phyloP scores from a whole-genome alignment of 2,888 invertebrate species.

The Priapulus caudatus region DNA sequence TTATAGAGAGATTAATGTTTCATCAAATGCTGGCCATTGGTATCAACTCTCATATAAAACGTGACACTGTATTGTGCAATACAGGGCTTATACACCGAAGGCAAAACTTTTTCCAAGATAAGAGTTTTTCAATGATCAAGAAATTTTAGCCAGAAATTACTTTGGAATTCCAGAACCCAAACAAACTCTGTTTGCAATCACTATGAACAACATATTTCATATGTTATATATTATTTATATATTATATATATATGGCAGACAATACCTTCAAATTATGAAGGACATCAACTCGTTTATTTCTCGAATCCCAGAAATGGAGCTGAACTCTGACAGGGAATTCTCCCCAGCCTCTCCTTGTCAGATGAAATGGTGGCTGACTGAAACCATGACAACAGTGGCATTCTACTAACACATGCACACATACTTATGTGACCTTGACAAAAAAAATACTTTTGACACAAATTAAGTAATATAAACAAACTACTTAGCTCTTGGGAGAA shows the following conservation, averaged over 20 bases:
- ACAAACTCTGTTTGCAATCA: not conserved
- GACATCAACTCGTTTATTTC: conserved; percentile 65
- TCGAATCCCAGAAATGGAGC: conserved; percentile 57
- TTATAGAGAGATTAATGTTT: no score
- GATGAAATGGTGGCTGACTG: conserved; percentile 65
- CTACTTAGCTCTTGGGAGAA: no score
- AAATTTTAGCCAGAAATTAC: conserved; percentile 4
- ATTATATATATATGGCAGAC: conserved; percentile 3
- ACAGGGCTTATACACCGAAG: no score
- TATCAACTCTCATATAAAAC: no score
- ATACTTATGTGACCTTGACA: not conserved
- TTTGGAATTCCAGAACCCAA: not conserved
- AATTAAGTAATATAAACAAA: not conserved
- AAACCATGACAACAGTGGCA: conserved; percentile 24
- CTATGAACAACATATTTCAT: not conserved
- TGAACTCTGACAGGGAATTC: conserved; percentile 74
- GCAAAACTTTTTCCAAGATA: no score
- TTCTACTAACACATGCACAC: not conserved
- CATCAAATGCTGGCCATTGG: no score
- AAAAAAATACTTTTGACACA: conserved; percentile 3
- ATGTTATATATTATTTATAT: not conserved
- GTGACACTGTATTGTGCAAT: no score
- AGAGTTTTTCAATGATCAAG: no score
- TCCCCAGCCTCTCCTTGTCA: conserved; percentile 78
- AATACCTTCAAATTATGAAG: conserved; percentile 48